phyloP scores from a whole-genome alignment of 1,140 invertebrate species.

The Drosophila neocordata region DNA sequence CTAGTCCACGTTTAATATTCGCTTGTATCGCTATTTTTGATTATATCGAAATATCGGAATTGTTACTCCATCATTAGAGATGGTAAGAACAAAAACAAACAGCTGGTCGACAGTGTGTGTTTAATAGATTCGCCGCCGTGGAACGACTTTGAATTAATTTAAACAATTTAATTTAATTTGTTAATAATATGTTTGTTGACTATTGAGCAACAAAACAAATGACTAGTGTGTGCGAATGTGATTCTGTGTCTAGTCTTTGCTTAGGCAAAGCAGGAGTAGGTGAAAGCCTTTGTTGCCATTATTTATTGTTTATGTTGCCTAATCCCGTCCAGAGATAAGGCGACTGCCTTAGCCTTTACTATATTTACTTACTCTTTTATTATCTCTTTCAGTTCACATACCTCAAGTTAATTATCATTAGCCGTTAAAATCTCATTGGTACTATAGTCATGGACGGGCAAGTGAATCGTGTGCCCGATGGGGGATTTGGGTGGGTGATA shows the following conservation, averaged over 20 bases:
- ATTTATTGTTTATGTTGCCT: neutral
- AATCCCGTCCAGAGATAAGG: slow-evolving; percentile 1
- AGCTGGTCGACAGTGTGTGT: neutral
- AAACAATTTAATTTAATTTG: slow-evolving; percentile 63
- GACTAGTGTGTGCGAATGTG: neutral
- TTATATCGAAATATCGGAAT: neutral
- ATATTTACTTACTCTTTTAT: neutral
- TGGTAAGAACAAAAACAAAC: slow-evolving; percentile 1
- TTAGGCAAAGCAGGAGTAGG: neutral
- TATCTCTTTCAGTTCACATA: neutral
- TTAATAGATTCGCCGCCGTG: neutral
- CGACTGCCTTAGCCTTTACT: neutral
- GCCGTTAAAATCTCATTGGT: neutral
- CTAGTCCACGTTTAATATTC: neutral
- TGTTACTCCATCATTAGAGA: slow-evolving; percentile 21
- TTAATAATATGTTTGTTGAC: slow-evolving; percentile 38
- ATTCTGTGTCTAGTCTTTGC: slow-evolving; percentile 5
- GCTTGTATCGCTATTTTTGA: too few relatives aligned
- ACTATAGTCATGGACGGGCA: slow-evolving; percentile 48
- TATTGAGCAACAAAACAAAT: slow-evolving; percentile 1
- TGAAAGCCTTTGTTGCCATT: neutral
- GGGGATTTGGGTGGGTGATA: slow-evolving; percentile 88
- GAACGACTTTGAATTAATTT: slow-evolving; percentile 49
- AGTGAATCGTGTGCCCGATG: slow-evolving; percentile 84
- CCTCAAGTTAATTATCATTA: neutral